Evolutionary conservation across 2,888 invertebrate genomes (phyloP).

Genomic region (Chymomyza amoena): DNA sequence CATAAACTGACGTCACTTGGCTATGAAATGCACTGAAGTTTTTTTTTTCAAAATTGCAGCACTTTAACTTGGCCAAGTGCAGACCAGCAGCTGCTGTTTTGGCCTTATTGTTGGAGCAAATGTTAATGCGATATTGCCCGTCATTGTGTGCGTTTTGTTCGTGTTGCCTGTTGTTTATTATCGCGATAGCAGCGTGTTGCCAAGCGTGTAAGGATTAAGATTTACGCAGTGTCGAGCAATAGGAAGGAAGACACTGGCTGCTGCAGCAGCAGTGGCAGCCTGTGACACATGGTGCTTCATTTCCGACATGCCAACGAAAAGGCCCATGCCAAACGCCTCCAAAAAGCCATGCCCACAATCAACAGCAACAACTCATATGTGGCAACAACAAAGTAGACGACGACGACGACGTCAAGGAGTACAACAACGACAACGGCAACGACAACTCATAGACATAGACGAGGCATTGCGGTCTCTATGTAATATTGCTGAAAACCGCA

Average conservation of each 20-base stretch:
- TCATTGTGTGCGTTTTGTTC: constrained; percentile 10
- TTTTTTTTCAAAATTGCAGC: too few species aligned
- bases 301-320: constrained; percentile 53
- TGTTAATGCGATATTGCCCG: constrained; percentile 12
- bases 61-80: neutral
- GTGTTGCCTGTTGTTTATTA: constrained; percentile 31
- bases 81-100: constrained; percentile 8
- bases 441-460: constrained; percentile 21
- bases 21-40: neutral
- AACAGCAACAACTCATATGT: neutral
- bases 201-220: constrained; percentile 66
- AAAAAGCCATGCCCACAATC: constrained; percentile 41
- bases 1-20: neutral
- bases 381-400: neutral
- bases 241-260: constrained; percentile 29
- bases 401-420: neutral
- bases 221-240: constrained; percentile 51
- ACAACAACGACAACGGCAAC: constrained; percentile 15
- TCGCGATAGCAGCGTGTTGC: constrained; percentile 54
- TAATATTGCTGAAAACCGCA: constrained; percentile 60
- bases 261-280: constrained; percentile 11
- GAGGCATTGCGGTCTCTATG: constrained; percentile 50
- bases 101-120: constrained; percentile 7
- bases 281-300: constrained; percentile 59
- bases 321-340: constrained; percentile 9